phyloP scores from a whole-genome alignment of 2,888 invertebrate species.

The Pollenia angustigena region DNA sequence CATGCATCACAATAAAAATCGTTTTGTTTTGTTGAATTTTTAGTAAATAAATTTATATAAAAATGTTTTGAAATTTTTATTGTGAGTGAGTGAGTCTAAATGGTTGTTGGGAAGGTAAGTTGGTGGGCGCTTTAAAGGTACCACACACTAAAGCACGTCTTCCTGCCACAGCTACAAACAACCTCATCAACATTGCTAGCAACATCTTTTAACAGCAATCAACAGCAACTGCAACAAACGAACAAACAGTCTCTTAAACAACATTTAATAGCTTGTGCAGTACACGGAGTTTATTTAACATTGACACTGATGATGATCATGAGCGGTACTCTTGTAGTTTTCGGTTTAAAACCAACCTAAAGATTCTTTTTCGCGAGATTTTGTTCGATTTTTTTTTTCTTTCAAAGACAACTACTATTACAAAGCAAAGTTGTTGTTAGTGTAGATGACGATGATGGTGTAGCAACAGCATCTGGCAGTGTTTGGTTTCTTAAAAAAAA shows the following conservation, averaged over 20 bases:
- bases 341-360: conserved; percentile 39
- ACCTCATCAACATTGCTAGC: conserved; percentile 55
- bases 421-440: conserved; percentile 54
- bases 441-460: conserved; percentile 47
- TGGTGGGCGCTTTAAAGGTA: conserved; percentile 63
- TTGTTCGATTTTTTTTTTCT: conserved; percentile 11
- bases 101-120: conserved; percentile 15
- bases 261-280: conserved; percentile 71
- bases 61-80: conserved; percentile 22
- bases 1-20: conserved; percentile 50
- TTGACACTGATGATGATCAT: conserved; percentile 74
- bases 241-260: conserved; percentile 65
- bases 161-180: conserved; percentile 38
- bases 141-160: conserved; percentile 54
- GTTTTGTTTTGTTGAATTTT: conserved; percentile 42
- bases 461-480: conserved; percentile 59
- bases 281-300: conserved; percentile 73
- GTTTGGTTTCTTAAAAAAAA: neutral
- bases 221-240: conserved; percentile 45
- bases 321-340: conserved; percentile 72
- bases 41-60: conserved; percentile 58
- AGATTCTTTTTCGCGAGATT: conserved; percentile 24
- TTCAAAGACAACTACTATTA: conserved; percentile 66
- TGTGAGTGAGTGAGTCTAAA: conserved; percentile 8
- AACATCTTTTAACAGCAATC: conserved; percentile 59